Base-by-base conservation (phyloP, 2,113 vertebrate species). In the Tringa solitaria region DNA sequence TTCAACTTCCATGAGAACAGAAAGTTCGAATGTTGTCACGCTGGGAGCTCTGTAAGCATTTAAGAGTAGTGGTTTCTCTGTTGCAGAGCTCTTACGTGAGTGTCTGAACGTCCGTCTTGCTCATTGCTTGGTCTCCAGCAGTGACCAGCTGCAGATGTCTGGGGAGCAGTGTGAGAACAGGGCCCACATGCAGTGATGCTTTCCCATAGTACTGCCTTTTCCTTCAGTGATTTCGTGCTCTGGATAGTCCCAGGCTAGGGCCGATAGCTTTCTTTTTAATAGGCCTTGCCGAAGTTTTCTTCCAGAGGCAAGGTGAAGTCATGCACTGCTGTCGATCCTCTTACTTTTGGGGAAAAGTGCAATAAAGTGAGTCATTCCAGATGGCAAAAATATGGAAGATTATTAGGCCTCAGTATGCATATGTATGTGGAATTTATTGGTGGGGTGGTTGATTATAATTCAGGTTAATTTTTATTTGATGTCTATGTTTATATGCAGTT, bases 1-100 rank as follows among this genome's bases (percentile, higher is more conserved):
- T 81, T 59, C 48, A 60, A 5, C 13, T 77, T 56, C 9, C 0
- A 2, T 5, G 22, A 77, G 41, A 27, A 46, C 0, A 1, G n/a
- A 19, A 68, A 30, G 12, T 37, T 85, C 73, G 30, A 14, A 28
- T 73, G 43, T 46, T 35, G 19, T n/a, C 24, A 7, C n/a, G 41
- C 35, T n/a, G 56, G 54, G 28, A 64, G 68, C 14, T 50, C n/a
- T 73, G 1, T 24, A 33, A 82, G 37, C 11, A 22, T 54, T 48
- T 54, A 54, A 45, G 18, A 63, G 12, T 22, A 30, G 21, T 82
- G 37, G 1, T 48, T 57, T 82, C 27, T 48, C 30, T 73, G 12
- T 26, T 77, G n/a, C 51, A 30, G 28, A 37, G 35, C 21, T 76
- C 21, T 72, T 35, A 32, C 9, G 0, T 18, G 22, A 64, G 45